Evolutionary conservation across 2,888 invertebrate species (phyloP).

Genomic region (Tenodera sinensis): DNA sequence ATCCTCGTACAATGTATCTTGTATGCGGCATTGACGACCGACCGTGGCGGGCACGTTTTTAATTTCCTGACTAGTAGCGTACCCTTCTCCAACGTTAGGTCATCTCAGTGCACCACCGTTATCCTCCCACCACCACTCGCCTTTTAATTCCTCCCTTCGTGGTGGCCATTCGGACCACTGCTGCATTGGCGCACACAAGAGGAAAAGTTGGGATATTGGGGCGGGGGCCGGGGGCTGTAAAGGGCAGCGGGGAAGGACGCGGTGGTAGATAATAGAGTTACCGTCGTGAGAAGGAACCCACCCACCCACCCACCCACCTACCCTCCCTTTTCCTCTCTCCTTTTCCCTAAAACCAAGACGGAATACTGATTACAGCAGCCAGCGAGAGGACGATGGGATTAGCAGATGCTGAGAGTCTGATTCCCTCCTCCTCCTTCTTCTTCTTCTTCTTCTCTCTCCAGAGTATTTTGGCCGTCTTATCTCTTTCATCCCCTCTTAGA

Average conservation of each 20-base stretch:
- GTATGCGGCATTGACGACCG: background rate
- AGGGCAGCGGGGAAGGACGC: background rate
- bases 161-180: background rate
- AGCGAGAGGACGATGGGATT: constrained; percentile 3
- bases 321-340: background rate
- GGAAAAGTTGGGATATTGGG: constrained; percentile 8
- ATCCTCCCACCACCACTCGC: background rate
- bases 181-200: background rate
- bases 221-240: too few relatives aligned
- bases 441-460: background rate
- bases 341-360: constrained; percentile 19
- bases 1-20: background rate
- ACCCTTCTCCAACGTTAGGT: background rate
- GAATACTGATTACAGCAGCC: constrained; percentile 25
- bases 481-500: background rate
- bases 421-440: background rate
- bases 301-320: too few relatives aligned
- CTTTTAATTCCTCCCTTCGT: constrained; percentile 4
- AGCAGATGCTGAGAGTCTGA: constrained; percentile 13
- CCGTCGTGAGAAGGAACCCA: background rate
- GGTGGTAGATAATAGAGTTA: constrained; percentile 8
- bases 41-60: constrained; percentile 1
- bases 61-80: background rate
- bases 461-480: background rate
- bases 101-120: background rate